A percentile compares a stretch with the other conserved stretches of the same genome.
These are phyloP conservation scores for Toxonevra muliebris DNA, from an alignment of 2,888 invertebrate genomes.

Conservation along the genomic window DNA sequence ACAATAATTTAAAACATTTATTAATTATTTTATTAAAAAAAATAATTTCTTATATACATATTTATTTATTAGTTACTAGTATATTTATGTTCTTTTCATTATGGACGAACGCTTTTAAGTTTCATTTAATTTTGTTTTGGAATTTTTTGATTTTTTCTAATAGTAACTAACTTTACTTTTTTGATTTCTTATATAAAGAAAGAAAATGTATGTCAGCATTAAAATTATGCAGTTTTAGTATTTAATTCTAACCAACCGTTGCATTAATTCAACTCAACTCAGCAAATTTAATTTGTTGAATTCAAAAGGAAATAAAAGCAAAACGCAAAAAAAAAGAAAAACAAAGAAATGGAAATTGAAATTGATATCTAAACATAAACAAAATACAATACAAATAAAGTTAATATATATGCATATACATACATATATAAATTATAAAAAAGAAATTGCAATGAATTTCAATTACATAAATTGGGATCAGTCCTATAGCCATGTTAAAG, in stretches of 20 bases:
- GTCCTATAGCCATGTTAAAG: constrained; percentile 35
- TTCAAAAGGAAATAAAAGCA: constrained; percentile 44
- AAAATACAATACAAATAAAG: constrained; percentile 40
- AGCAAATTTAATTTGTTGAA: constrained; percentile 56
- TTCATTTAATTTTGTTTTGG: background rate
- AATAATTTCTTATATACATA: no score
- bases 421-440: constrained; percentile 28
- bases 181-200: background rate
- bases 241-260: constrained; percentile 12
- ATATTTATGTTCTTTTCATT: no score
- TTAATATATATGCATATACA: constrained; percentile 50
- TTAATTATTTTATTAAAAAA: no score
- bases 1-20: background rate
- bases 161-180: no score
- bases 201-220: background rate
- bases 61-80: background rate
- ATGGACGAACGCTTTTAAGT: background rate
- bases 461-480: constrained; percentile 47
- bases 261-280: constrained; percentile 39
- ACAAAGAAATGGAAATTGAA: constrained; percentile 42
- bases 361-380: constrained; percentile 42
- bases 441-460: constrained; percentile 28
- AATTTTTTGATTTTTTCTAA: background rate
- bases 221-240: background rate
- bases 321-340: constrained; percentile 42